phyloP scores from a whole-genome alignment of 2,888 invertebrate species.

The Julus scanicus region DNA sequence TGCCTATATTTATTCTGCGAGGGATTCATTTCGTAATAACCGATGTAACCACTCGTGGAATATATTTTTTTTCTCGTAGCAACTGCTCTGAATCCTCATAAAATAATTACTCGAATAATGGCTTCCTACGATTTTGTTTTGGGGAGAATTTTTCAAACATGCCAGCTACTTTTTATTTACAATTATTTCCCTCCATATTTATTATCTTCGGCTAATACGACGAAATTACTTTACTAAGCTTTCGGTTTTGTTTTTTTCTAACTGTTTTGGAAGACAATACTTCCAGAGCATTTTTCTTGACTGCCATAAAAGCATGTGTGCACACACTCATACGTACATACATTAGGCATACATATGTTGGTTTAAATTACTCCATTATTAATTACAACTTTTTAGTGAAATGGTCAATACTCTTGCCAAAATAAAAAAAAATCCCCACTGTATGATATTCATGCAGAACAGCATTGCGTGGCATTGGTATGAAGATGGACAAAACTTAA shows the following conservation, averaged over 20 bases:
- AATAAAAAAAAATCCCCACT: neutral
- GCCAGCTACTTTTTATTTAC: slow-evolving; percentile 12
- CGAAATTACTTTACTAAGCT: neutral
- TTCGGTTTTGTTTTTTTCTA: neutral
- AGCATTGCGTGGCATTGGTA: no score
- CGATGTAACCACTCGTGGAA: neutral
- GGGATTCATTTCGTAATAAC: neutral
- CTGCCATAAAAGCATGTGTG: slow-evolving; percentile 33
- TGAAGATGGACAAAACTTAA: no score
- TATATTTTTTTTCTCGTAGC: neutral
- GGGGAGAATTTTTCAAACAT: neutral
- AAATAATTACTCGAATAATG: slow-evolving; percentile 8
- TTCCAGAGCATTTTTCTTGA: slow-evolving; percentile 33
- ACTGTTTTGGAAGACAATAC: slow-evolving; percentile 13
- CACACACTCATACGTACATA: slow-evolving; percentile 33
- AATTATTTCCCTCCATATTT: neutral
- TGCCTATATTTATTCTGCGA: neutral
- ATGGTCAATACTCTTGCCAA: slow-evolving; percentile 4
- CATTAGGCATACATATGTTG: slow-evolving; percentile 20
- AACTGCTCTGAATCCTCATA: slow-evolving; percentile 19
- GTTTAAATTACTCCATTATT: slow-evolving; percentile 20
- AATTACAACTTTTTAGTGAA: neutral
- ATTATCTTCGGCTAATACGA: neutral
- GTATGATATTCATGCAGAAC: no score
- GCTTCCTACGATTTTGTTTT: neutral